phyloP scores from a whole-genome alignment of 2,888 invertebrate genomes.

The Drosophila lutescens region DNA sequence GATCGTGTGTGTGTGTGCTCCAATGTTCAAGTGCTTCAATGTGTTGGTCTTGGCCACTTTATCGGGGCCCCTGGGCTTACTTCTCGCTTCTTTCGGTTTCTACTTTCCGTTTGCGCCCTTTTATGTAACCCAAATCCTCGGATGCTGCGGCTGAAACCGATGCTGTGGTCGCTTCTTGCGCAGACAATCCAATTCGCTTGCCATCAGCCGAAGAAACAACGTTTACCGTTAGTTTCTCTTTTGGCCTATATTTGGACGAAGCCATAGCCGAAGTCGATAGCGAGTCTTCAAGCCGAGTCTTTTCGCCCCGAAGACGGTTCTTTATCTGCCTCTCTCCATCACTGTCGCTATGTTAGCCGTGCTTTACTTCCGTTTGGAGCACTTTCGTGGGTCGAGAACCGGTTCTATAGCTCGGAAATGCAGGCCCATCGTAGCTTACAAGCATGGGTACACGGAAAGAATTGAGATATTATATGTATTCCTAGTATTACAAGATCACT shows the following conservation, averaged over 20 bases:
- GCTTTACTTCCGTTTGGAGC: slow-evolving; percentile 67
- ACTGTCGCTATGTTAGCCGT: slow-evolving; percentile 28
- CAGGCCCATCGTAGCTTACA: slow-evolving; percentile 39
- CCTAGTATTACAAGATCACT: neutral
- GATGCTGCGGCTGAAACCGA: slow-evolving; percentile 49
- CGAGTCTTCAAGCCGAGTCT: slow-evolving; percentile 29
- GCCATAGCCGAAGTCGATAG: slow-evolving; percentile 10
- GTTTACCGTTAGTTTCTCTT: slow-evolving; percentile 83
- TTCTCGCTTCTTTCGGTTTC: slow-evolving; percentile 63
- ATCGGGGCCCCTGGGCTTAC: slow-evolving; percentile 6
- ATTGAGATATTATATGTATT: neutral
- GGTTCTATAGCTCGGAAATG: slow-evolving; percentile 68
- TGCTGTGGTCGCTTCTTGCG: slow-evolving; percentile 44
- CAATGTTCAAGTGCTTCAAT: neutral
- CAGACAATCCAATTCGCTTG: slow-evolving; percentile 53
- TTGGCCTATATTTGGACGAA: slow-evolving; percentile 81
- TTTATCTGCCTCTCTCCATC: slow-evolving; percentile 36
- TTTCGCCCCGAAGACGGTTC: slow-evolving; percentile 49
- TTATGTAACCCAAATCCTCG: slow-evolving; percentile 79
- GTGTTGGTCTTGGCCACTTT: slow-evolving; percentile 14
- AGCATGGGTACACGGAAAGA: neutral
- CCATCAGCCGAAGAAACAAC: slow-evolving; percentile 38
- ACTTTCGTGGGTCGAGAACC: slow-evolving; percentile 70
- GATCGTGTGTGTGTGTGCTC: slow-evolving; percentile 8
- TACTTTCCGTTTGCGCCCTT: slow-evolving; percentile 78